Evolutionary conservation across 2,888 invertebrate species (phyloP).

Genomic region (Argynnis bischoffii): DNA sequence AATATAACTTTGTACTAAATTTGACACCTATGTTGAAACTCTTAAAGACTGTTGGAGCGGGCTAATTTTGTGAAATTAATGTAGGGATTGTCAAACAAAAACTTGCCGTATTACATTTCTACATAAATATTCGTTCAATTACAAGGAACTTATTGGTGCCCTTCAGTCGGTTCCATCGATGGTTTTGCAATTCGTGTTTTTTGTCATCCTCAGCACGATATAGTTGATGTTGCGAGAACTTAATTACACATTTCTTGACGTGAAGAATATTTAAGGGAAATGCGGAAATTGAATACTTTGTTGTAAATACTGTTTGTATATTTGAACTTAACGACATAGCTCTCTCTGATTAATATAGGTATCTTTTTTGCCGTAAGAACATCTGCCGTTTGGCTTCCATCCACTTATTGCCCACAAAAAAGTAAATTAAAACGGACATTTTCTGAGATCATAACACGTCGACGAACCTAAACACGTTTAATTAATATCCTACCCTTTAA

Average conservation of each 20-base stretch:
- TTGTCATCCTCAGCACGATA: slow-evolving; percentile 23
- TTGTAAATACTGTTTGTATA: background rate
- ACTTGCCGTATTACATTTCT: slow-evolving; percentile 64
- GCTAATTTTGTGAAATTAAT: slow-evolving; percentile 39
- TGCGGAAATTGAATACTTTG: background rate
- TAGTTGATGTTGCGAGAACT: slow-evolving; percentile 6
- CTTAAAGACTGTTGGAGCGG: background rate
- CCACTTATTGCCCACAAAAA: background rate
- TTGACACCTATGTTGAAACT: background rate
- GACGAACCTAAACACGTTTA: slow-evolving; percentile 22
- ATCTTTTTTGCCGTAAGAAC: background rate
- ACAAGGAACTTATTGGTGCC: slow-evolving; percentile 40
- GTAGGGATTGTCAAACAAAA: slow-evolving; percentile 53
- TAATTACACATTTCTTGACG: background rate
- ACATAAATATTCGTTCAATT: slow-evolving; percentile 65
- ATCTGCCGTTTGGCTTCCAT: too few relatives aligned
- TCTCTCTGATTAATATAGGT: slow-evolving; percentile 3
- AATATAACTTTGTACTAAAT: background rate
- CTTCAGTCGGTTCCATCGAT: slow-evolving; percentile 34
- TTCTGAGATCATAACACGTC: slow-evolving; percentile 27
- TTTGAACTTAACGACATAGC: background rate
- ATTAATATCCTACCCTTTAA: slow-evolving; percentile 28
- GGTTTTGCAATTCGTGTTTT: slow-evolving; percentile 29
- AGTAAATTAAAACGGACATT: slow-evolving; percentile 13
- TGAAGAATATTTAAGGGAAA: background rate